phyloP scores from a whole-genome alignment of 1,140 invertebrate species.

The Solen grandis region DNA sequence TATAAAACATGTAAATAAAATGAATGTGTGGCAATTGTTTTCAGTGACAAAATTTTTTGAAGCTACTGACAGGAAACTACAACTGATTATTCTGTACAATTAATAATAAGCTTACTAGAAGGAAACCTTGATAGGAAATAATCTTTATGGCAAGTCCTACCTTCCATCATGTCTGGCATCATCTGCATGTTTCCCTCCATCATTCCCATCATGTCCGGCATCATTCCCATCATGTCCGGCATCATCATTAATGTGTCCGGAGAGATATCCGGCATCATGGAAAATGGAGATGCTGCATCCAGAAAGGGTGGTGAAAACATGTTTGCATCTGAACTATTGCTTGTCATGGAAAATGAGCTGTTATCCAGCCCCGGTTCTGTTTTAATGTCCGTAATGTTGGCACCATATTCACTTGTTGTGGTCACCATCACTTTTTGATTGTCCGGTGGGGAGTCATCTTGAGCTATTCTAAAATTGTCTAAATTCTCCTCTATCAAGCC shows the following conservation, averaged over 20 bases:
- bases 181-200: slow-evolving; percentile 5
- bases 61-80: too few relatives aligned
- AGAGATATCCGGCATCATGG: slow-evolving; percentile 38
- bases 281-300: slow-evolving; percentile 32
- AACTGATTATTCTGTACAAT: too few relatives aligned
- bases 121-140: too few relatives aligned
- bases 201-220: slow-evolving; percentile 49
- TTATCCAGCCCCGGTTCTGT: slow-evolving; percentile 43
- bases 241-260: slow-evolving; percentile 45
- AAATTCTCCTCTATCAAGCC: slow-evolving; percentile 44
- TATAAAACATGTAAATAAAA: too few relatives aligned
- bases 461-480: slow-evolving; percentile 32
- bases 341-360: slow-evolving; percentile 23
- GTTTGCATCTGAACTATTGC: background rate
- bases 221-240: slow-evolving; percentile 48
- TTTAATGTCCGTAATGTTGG: slow-evolving; percentile 12
- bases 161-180: slow-evolving; percentile 1
- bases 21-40: too few relatives aligned
- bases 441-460: background rate
- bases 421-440: background rate
- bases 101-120: too few relatives aligned
- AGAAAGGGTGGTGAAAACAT: slow-evolving; percentile 18
- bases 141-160: too few relatives aligned
- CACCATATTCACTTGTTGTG: background rate
- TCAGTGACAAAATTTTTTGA: too few relatives aligned